These are phyloP conservation scores for Caenorhabditis brenneri DNA, from an alignment of 1,140 invertebrate genomes.

Conservation along the genomic window DNA sequence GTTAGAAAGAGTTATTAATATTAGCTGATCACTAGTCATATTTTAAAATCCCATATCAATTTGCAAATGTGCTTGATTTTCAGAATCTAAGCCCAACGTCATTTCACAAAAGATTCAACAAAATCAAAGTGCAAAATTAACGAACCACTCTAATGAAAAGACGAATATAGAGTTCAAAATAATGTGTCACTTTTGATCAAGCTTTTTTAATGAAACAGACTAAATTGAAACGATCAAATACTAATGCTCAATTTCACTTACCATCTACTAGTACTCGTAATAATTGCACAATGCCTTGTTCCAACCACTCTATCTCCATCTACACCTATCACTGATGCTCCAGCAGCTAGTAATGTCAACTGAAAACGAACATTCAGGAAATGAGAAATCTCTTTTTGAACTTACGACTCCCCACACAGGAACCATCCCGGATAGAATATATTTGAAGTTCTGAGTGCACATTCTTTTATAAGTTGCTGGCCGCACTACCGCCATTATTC, in stretches of 20 bases:
- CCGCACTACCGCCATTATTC: slow-evolving; percentile 3
- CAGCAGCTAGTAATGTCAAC: slow-evolving; percentile 15
- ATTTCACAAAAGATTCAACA: not conserved
- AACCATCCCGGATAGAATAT: not conserved
- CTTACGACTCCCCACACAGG: slow-evolving; percentile 25
- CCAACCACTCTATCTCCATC: slow-evolving; percentile 35
- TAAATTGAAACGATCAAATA: no score
- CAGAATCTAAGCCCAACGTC: no score
- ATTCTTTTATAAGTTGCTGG: slow-evolving; percentile 26
- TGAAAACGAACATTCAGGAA: not conserved
- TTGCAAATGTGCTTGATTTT: no score
- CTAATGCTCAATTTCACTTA: not conserved
- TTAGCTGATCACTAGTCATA: no score
- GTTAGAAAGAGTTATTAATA: no score
- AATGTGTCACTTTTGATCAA: not conserved
- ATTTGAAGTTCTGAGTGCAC: slow-evolving; percentile 17
- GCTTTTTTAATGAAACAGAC: not conserved
- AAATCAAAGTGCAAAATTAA: not conserved
- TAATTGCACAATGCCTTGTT: slow-evolving; percentile 39
- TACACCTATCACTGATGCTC: slow-evolving; percentile 5
- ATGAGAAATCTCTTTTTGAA: no score
- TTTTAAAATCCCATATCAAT: no score
- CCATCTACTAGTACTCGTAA: slow-evolving; percentile 32
- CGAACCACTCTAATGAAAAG: not conserved
- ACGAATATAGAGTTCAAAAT: not conserved